Evolutionary conservation across 2,797 vertebrate species (phyloP).

Genomic region (Characodon lateralis): DNA sequence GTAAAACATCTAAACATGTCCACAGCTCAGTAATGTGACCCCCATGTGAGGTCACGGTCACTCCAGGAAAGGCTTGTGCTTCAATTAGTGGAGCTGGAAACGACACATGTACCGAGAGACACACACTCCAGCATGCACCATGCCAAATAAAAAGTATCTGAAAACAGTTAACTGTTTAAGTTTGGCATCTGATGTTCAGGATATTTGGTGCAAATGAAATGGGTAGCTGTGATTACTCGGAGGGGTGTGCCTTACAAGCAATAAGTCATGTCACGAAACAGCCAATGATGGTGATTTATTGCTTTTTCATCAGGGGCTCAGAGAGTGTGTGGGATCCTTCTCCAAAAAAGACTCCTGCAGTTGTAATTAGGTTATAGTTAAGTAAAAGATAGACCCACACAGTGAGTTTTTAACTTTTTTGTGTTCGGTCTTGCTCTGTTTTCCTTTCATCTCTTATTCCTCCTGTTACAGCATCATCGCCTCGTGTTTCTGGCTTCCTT

Average conservation of each 20-base stretch:
- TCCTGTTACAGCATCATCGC: slow-evolving; percentile 69
- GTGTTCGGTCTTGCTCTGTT: neutral
- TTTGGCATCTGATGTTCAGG: slow-evolving; percentile 24
- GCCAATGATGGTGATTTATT: slow-evolving; percentile 58
- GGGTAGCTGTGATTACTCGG: slow-evolving; percentile 42
- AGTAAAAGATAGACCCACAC: slow-evolving; percentile 48
- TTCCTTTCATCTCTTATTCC: slow-evolving; percentile 27
- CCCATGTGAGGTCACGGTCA: slow-evolving; percentile 73
- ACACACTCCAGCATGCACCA: neutral
- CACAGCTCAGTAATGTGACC: slow-evolving; percentile 79
- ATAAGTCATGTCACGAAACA: slow-evolving; percentile 58
- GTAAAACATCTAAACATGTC: slow-evolving; percentile 81
- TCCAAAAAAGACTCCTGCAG: slow-evolving; percentile 30
- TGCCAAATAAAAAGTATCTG: neutral
- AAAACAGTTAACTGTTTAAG: slow-evolving; percentile 5
- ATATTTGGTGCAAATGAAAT: slow-evolving; percentile 39
- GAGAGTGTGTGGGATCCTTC: slow-evolving; percentile 43
- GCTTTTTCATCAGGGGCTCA: slow-evolving; percentile 53
- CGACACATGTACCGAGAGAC: slow-evolving; percentile 54
- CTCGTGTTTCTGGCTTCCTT: slow-evolving; percentile 61
- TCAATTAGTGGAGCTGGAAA: slow-evolving; percentile 71
- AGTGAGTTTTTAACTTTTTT: slow-evolving; percentile 22
- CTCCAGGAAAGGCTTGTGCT: slow-evolving; percentile 75
- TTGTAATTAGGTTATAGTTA: slow-evolving; percentile 64
- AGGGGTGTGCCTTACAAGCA: slow-evolving; percentile 55